A percentile compares a stretch with the other conserved stretches of the same genome.
Evolutionary conservation across 2,888 invertebrate species (phyloP).

Genomic region (Endotricha flammealis): DNA sequence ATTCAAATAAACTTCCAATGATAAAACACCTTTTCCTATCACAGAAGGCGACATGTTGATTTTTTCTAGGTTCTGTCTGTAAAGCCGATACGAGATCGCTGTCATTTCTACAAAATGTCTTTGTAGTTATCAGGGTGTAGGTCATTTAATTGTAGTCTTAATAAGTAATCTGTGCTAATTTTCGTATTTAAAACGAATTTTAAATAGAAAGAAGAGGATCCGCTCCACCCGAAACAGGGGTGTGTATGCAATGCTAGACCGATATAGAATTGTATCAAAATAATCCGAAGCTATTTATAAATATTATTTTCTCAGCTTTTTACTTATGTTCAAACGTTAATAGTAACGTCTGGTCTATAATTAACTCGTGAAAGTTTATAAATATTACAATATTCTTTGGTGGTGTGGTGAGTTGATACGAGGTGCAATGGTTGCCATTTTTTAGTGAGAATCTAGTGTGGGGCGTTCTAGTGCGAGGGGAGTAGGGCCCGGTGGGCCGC

Average conservation of each 20-base stretch:
- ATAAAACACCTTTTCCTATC: slow-evolving; percentile 64
- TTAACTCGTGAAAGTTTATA: slow-evolving; percentile 76
- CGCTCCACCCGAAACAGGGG: slow-evolving; percentile 72
- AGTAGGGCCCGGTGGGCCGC: slow-evolving; percentile 30
- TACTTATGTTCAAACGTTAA: slow-evolving; percentile 78
- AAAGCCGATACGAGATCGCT: slow-evolving; percentile 76
- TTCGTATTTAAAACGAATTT: slow-evolving; percentile 57
- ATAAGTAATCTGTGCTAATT: slow-evolving; percentile 67
- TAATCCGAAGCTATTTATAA: slow-evolving; percentile 79
- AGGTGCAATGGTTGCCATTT: slow-evolving; percentile 70
- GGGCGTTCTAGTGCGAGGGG: slow-evolving; percentile 49
- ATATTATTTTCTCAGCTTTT: slow-evolving; percentile 79
- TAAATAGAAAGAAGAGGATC: slow-evolving; percentile 68
- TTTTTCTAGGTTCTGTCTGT: slow-evolving; percentile 76
- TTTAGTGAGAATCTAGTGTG: slow-evolving; percentile 66
- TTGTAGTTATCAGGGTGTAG: slow-evolving; percentile 78
- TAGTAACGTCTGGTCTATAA: slow-evolving; percentile 77
- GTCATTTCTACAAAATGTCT: slow-evolving; percentile 77
- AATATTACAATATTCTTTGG: slow-evolving; percentile 73
- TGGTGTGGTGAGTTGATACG: slow-evolving; percentile 59
- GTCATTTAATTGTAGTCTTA: slow-evolving; percentile 71
- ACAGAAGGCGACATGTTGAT: slow-evolving; percentile 76
- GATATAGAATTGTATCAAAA: slow-evolving; percentile 77
- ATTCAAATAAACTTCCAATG: slow-evolving; percentile 56
- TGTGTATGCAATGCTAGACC: slow-evolving; percentile 75